Base-by-base conservation (phyloP, 2,113 vertebrate genomes). In the Indicator indicator region DNA sequence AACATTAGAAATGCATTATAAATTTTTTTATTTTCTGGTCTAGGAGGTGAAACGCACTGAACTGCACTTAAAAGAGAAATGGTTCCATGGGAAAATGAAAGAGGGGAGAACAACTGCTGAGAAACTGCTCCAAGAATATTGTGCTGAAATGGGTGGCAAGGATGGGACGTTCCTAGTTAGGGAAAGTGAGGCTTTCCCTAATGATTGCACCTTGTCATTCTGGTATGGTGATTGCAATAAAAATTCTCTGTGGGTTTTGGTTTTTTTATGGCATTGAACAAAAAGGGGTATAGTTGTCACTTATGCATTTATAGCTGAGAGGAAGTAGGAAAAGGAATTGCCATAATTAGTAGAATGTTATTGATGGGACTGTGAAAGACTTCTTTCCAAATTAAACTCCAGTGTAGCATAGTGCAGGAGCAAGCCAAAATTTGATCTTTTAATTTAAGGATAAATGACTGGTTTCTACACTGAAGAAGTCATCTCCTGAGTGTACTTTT, bases 101-200 rank as follows among this genome's bases (percentile, higher is more conserved):
- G 99, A 99, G 15, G 98, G 98, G 50, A 94, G 99, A 71, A 96
- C 96, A 28, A 99, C 97, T n/a, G 99, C 99, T 0, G 99, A 99
- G 97, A 98, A 95, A 54, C 97, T 99, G 64, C 98, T 99, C 52
- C 98, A 99, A 30, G 99, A 99, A 14, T 99, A 98, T 95, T 99
- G 99, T 18, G 96, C 97, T 0, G 99, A 99, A 97, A 98, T 97
- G 0, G 98, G 98, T 13, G 98, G 98, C 77, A 97, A 96, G 68
- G 99, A 99, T 3, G 99, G 99, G 14, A 99, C 99, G 5, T 99
- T 99, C 96, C 70, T 99, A 90, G 99, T 99, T 91, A 98, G 99
- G 71, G 98, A 98, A 93, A 99, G 99, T 15, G 98, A 99, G 91
- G 98, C 97, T 33, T 98, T 91, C 54, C 96, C 97, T 71, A 97